These are phyloP conservation scores for Cabera pusaria DNA, from an alignment of 2,888 invertebrate genomes.

Conservation along the genomic window DNA sequence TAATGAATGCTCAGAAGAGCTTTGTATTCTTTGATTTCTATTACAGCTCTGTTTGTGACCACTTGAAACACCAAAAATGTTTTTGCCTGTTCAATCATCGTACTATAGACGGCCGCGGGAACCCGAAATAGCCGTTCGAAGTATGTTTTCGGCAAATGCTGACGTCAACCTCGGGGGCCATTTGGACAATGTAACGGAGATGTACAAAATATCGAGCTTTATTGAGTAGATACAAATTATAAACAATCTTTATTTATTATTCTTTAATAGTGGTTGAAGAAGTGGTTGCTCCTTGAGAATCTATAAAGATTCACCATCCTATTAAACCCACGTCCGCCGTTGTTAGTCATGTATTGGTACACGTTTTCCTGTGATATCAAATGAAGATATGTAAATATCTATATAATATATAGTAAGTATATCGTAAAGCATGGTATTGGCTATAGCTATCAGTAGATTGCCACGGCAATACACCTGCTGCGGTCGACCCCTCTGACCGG, in stretches of 20 bases:
- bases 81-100: slow-evolving; percentile 63
- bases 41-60: slow-evolving; percentile 15
- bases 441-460: slow-evolving; percentile 13
- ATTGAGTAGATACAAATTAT: slow-evolving; percentile 20
- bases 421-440: not conserved
- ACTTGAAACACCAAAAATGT: slow-evolving; percentile 60
- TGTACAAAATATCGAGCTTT: slow-evolving; percentile 24
- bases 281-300: slow-evolving; percentile 16
- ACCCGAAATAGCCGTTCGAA: slow-evolving; percentile 58
- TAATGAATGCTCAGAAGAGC: slow-evolving; percentile 1
- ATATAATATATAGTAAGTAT: no score
- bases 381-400: not conserved
- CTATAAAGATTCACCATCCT: slow-evolving; percentile 14
- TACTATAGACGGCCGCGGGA: slow-evolving; percentile 49
- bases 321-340: slow-evolving; percentile 10
- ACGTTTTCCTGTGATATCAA: slow-evolving; percentile 2
- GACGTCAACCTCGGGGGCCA: slow-evolving; percentile 64
- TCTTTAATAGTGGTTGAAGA: slow-evolving; percentile 14
- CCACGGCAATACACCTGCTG: slow-evolving; percentile 61
- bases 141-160: slow-evolving; percentile 63
- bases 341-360: slow-evolving; percentile 11
- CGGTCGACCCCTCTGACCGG: slow-evolving; percentile 67
- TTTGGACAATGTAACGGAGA: slow-evolving; percentile 59
- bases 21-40: slow-evolving; percentile 1
- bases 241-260: slow-evolving; percentile 20